A percentile compares a stretch with the other conserved stretches of the same genome.
Conservation (phyloP, 2,888 invertebrate genomes). For the Drosophila gaucha region DNA sequence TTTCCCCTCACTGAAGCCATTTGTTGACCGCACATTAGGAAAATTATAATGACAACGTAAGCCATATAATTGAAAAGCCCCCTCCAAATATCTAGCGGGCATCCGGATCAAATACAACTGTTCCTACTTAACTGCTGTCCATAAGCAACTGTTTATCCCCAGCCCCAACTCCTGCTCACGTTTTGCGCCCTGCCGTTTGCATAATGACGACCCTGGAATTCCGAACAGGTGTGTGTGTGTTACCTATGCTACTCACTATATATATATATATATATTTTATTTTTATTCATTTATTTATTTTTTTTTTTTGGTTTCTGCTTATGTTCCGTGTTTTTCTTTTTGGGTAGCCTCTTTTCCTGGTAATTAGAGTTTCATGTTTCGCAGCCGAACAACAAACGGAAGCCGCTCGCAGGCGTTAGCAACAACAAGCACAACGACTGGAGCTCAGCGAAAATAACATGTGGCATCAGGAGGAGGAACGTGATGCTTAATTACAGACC, state of each 20-base stretch:
- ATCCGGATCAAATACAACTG: neutral
- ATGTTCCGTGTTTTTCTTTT: slow-evolving; percentile 26
- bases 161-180: neutral
- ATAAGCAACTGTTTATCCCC: slow-evolving; percentile 15
- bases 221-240: slow-evolving; percentile 24
- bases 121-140: slow-evolving; percentile 11
- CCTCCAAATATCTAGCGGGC: neutral
- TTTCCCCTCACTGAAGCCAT: neutral
- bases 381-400: slow-evolving; percentile 60
- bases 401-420: slow-evolving; percentile 60
- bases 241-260: slow-evolving; percentile 7
- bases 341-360: slow-evolving; percentile 59
- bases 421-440: slow-evolving; percentile 37
- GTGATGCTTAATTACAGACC: slow-evolving; percentile 74
- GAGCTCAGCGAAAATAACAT: slow-evolving; percentile 5
- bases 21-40: slow-evolving; percentile 7
- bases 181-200: slow-evolving; percentile 23
- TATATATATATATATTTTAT: slow-evolving; percentile 3
- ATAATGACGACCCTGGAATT: slow-evolving; percentile 32
- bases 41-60: slow-evolving; percentile 41
- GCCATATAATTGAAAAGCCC: slow-evolving; percentile 31
- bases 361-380: slow-evolving; percentile 77
- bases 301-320: neutral
- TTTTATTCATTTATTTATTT: neutral
- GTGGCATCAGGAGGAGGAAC: slow-evolving; percentile 37